These are phyloP conservation scores for Lobophora halterata DNA, from an alignment of 2,888 invertebrate genomes.

Conservation along the genomic window DNA sequence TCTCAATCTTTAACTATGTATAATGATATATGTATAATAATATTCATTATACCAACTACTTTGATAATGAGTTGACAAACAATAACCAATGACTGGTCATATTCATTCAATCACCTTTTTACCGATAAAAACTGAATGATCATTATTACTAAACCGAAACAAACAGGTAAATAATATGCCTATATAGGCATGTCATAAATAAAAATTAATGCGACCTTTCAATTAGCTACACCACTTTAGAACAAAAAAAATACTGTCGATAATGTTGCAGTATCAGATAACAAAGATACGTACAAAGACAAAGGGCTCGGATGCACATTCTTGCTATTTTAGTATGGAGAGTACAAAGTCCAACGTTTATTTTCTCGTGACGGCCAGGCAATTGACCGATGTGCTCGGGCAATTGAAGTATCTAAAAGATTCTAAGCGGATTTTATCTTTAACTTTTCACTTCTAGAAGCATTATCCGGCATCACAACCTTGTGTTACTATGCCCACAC, in stretches of 20 bases:
- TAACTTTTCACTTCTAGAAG: slow-evolving; percentile 12
- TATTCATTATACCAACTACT: no score
- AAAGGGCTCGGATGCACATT: slow-evolving; percentile 10
- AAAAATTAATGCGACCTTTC: no score
- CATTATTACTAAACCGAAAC: no score
- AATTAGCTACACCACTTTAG: no score
- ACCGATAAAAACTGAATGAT: no score
- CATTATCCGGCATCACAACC: neutral
- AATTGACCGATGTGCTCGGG: slow-evolving; percentile 35
- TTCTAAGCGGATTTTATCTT: no score
- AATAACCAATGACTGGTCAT: no score
- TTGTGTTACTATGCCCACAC: neutral
- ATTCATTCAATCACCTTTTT: no score
- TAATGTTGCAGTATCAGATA: neutral
- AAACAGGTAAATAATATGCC: no score
- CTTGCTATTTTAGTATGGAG: slow-evolving; percentile 14
- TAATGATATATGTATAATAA: neutral
- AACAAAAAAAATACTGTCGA: no score
- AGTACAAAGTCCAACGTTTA: slow-evolving; percentile 32
- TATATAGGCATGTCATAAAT: no score
- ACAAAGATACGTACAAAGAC: slow-evolving; percentile 10
- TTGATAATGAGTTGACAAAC: no score
- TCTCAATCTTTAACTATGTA: slow-evolving; percentile 1
- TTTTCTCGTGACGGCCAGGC: slow-evolving; percentile 33
- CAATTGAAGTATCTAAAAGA: slow-evolving; percentile 19